A percentile compares a stretch with the other conserved stretches of the same genome.
Conservation (phyloP, 2,888 invertebrate genomes). For the Synergus laeviventris region DNA sequence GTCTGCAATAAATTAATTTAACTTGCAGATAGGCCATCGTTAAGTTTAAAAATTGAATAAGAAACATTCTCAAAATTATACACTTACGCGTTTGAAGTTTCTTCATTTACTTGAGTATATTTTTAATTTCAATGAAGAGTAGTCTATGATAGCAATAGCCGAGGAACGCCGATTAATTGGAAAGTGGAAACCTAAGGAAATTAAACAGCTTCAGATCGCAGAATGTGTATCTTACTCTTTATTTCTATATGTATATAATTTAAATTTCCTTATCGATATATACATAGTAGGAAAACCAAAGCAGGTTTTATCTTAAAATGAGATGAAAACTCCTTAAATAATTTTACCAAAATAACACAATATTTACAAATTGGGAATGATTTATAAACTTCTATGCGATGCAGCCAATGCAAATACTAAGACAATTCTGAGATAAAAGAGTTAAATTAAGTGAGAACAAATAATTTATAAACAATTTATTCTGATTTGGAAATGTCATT, state of each 20-base stretch:
- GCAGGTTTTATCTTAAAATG: conserved; percentile 57
- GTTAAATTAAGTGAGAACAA: conserved; percentile 5
- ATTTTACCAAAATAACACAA: conserved; percentile 16
- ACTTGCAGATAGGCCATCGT: not conserved
- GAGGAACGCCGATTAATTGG: not conserved
- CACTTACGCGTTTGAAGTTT: not conserved
- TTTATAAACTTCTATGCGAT: conserved; percentile 2
- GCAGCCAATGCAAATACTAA: conserved; percentile 15
- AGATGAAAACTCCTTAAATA: conserved; percentile 55
- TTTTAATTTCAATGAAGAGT: not conserved
- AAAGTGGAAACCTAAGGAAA: not conserved
- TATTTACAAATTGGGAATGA: conserved; percentile 32
- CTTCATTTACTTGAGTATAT: not conserved
- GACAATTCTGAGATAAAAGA: conserved; percentile 8
- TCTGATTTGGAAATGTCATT: conserved; percentile 16
- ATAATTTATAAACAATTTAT: conserved; percentile 31
- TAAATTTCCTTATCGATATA: conserved; percentile 63
- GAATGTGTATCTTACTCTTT: conserved; percentile 6
- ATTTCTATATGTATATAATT: conserved; percentile 53
- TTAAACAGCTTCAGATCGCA: conserved; percentile 2
- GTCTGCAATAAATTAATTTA: not conserved
- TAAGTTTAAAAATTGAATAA: too few species aligned
- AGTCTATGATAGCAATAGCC: too few species aligned
- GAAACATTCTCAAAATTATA: too few species aligned
- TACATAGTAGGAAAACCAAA: conserved; percentile 61